Percentiles rank a stretch among this genome's conserved stretches.
Evolutionary conservation across 2,113 vertebrate species (phyloP).

Genomic region (Anhinga anhinga): DNA sequence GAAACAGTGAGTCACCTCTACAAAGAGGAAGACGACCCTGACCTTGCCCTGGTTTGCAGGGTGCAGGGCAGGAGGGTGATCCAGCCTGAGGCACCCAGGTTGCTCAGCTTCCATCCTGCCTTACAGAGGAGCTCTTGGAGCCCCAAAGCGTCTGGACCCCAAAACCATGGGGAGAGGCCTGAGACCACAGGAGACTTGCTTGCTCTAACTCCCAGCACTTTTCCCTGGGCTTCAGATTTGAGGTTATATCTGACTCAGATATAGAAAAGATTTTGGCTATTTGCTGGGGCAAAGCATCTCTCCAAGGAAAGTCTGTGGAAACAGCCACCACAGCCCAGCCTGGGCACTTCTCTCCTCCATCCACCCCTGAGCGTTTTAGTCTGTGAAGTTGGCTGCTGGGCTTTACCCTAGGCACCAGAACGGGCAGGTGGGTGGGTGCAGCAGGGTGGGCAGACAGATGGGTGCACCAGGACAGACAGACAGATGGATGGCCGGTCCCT

Average conservation of each 20-base stretch:
- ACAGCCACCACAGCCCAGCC: too few species aligned
- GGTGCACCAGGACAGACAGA: not conserved
- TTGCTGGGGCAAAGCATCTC: not conserved
- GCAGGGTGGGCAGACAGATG: not conserved
- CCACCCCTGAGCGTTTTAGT: not conserved
- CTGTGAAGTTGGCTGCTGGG: not conserved
- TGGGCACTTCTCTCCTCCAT: not conserved
- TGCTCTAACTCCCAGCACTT: not conserved
- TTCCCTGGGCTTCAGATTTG: not conserved
- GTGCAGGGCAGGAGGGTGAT: fast-evolving
- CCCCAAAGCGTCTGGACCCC: not conserved
- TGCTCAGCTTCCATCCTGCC: not conserved
- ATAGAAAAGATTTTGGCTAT: not conserved
- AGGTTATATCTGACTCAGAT: too few species aligned
- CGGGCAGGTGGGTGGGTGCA: fast-evolving
- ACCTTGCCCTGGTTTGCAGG: not conserved
- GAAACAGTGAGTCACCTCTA: not conserved
- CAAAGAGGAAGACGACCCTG: not conserved
- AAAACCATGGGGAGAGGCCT: fast-evolving
- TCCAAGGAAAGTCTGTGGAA: not conserved
- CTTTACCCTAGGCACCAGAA: not conserved
- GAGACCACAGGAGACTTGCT: not conserved
- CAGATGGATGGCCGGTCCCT: not conserved
- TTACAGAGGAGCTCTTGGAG: not conserved
- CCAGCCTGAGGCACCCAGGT: not conserved